Percentiles rank a stretch among this genome's conserved stretches.
These are phyloP conservation scores for Callithrix jacchus DNA, from an alignment of 2,113 vertebrate genomes.

Conservation along the genomic window DNA sequence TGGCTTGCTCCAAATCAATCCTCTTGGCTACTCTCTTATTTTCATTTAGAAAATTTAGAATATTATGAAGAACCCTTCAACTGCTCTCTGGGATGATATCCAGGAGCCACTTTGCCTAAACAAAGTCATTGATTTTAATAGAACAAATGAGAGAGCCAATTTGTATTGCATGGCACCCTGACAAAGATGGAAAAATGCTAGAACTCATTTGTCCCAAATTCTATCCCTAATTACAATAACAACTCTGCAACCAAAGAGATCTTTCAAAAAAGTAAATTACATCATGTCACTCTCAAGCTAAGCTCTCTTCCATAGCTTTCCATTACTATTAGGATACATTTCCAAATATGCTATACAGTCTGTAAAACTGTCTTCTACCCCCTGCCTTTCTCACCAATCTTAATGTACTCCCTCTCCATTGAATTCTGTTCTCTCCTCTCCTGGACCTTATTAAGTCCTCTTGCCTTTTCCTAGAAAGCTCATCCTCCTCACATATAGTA, in stretches of 20 bases:
- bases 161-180: constrained; percentile 60
- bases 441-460: neutral
- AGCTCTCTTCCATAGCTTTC: constrained; percentile 10
- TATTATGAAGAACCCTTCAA: constrained; percentile 73
- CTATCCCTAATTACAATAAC: constrained; percentile 53
- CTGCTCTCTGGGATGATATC: constrained; percentile 69
- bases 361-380: neutral
- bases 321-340: neutral
- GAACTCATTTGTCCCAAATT: constrained; percentile 59
- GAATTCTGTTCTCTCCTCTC: neutral
- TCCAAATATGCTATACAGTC: neutral
- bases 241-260: constrained; percentile 36
- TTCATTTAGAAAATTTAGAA: constrained; percentile 74
- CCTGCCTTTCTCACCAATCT: neutral
- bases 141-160: constrained; percentile 67
- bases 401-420: neutral
- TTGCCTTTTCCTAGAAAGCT: constrained; percentile 22
- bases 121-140: constrained; percentile 76
- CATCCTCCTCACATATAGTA: neutral
- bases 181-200: constrained; percentile 61
- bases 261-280: constrained; percentile 52
- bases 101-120: constrained; percentile 76
- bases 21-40: constrained; percentile 59
- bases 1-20: constrained; percentile 66
- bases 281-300: constrained; percentile 24